phyloP scores from a whole-genome alignment of 2,888 invertebrate species.

The Nymphalis urticae region DNA sequence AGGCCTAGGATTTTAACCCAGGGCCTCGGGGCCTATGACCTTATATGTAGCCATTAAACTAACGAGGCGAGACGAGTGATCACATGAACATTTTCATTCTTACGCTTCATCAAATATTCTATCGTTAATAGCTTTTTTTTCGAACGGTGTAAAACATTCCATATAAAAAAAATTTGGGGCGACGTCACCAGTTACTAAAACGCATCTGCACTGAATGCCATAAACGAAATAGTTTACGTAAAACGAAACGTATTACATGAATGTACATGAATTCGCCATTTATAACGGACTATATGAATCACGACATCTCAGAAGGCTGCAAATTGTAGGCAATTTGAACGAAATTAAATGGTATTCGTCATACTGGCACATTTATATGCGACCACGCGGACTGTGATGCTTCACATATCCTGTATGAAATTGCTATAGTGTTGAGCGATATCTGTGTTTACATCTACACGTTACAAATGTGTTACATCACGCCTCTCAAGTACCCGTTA shows the following conservation, averaged over 20 bases:
- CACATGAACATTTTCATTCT: too few species aligned
- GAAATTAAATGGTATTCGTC: constrained; percentile 22
- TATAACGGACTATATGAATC: background rate
- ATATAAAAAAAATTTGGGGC: too few species aligned
- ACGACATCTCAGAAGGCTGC: background rate
- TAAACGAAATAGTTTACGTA: background rate
- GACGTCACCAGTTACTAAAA: too few species aligned
- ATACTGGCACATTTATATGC: constrained; percentile 10
- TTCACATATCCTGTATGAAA: constrained; percentile 49
- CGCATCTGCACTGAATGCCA: too few species aligned
- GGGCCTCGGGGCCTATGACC: too few species aligned
- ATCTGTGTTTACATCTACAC: constrained; percentile 73
- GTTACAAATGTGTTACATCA: constrained; percentile 79
- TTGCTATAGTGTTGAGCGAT: constrained; percentile 65
- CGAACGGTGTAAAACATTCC: too few species aligned
- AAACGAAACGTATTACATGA: background rate
- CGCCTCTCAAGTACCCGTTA: constrained; percentile 62
- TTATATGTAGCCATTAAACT: too few species aligned
- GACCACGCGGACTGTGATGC: constrained; percentile 11
- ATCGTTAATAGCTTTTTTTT: too few species aligned
- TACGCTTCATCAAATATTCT: too few species aligned
- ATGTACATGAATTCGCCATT: background rate
- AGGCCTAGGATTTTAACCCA: too few species aligned
- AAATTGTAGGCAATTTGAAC: constrained; percentile 19
- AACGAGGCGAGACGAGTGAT: too few species aligned